phyloP scores from a whole-genome alignment of 2,888 invertebrate species.

The Athalia cordata region DNA sequence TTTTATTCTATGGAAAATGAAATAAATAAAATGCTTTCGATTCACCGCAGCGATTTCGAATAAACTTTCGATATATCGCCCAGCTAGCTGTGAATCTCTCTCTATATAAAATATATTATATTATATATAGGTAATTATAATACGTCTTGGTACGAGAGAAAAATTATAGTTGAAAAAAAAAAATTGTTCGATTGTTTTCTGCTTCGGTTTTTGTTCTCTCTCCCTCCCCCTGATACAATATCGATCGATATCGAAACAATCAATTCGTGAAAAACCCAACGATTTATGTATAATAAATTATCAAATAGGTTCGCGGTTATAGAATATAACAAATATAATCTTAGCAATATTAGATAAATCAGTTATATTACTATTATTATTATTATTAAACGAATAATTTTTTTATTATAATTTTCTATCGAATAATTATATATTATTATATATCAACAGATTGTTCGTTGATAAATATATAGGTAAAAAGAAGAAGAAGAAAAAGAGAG shows the following conservation, averaged over 20 bases:
- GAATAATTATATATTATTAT: not conserved
- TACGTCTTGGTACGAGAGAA: too few relatives aligned
- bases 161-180: too few relatives aligned
- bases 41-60: too few relatives aligned
- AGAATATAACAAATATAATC: not conserved
- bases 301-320: not conserved
- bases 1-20: too few relatives aligned
- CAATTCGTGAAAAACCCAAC: slow-evolving; percentile 5
- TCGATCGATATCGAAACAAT: too few relatives aligned
- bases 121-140: not conserved
- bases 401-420: slow-evolving; percentile 4
- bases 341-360: not conserved
- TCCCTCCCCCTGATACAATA: not conserved
- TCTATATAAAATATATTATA: not conserved
- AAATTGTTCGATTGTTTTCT: too few relatives aligned
- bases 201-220: too few relatives aligned
- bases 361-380: not conserved
- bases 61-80: too few relatives aligned
- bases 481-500: too few relatives aligned
- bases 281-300: slow-evolving; percentile 6
- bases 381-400: slow-evolving; percentile 21
- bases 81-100: not conserved
- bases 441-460: slow-evolving; percentile 4
- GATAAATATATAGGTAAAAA: not conserved
- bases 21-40: too few relatives aligned